phyloP scores from a whole-genome alignment of 2,888 invertebrate species.

The Drosophila dives region DNA sequence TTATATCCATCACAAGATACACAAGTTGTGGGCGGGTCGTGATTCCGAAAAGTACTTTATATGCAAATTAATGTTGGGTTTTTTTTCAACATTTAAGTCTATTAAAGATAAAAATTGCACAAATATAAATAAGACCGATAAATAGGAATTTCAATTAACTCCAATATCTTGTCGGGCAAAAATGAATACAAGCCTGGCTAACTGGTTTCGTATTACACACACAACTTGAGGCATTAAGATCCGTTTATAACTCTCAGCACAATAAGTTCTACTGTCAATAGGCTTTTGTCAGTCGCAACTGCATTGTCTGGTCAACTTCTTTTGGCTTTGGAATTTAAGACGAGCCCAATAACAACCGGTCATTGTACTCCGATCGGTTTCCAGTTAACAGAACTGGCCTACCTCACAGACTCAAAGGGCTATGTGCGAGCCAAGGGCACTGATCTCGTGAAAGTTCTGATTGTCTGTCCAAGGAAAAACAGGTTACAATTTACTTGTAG shows the following conservation, averaged over 20 bases:
- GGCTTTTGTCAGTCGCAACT: conserved; percentile 8
- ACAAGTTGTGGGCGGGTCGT: conserved; percentile 58
- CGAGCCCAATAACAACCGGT: conserved; percentile 42
- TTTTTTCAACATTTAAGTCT: conserved; percentile 27
- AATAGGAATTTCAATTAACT: conserved; percentile 71
- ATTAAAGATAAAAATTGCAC: conserved; percentile 60
- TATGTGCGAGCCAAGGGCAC: conserved; percentile 55
- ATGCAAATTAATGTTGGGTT: conserved; percentile 62
- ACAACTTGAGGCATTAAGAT: neutral
- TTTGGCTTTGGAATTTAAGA: conserved; percentile 19
- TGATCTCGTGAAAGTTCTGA: conserved; percentile 55
- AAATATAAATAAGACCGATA: conserved; percentile 35
- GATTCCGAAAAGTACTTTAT: conserved; percentile 48
- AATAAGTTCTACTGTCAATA: conserved; percentile 30
- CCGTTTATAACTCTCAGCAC: conserved; percentile 20
- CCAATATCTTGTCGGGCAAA: conserved; percentile 39
- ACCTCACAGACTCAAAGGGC: conserved; percentile 24
- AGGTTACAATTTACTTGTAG: conserved; percentile 29
- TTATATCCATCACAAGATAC: neutral
- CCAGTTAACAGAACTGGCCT: conserved; percentile 59
- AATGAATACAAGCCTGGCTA: conserved; percentile 4
- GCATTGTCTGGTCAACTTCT: conserved; percentile 16
- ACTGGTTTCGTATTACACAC: conserved; percentile 19
- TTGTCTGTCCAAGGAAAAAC: conserved; percentile 16
- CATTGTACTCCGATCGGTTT: conserved; percentile 3